phyloP scores from a whole-genome alignment of 2,797 vertebrate genomes.

The Eulemur mongoz region DNA sequence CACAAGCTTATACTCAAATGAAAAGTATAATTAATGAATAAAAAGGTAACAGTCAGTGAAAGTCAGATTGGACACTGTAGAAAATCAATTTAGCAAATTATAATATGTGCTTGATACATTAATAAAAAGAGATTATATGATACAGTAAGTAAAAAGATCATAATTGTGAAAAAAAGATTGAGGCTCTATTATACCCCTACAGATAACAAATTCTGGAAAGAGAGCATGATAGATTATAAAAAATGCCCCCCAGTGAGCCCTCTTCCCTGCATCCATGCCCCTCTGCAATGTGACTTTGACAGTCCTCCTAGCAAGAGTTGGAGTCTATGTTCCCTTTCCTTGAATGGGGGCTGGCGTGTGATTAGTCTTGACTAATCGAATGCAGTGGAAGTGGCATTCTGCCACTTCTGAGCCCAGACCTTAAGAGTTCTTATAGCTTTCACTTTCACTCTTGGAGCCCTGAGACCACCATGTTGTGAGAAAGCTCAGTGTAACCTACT shows the following conservation, averaged over 20 bases:
- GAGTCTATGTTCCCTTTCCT: not conserved
- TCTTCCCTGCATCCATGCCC: too few relatives aligned
- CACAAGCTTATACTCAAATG: not conserved
- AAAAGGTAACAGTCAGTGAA: not conserved
- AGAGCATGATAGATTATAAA: not conserved
- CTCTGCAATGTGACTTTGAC: not conserved
- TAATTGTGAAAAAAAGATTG: not conserved
- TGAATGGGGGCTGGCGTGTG: not conserved
- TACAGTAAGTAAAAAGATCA: not conserved
- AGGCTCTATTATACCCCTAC: not conserved
- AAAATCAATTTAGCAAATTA: not conserved
- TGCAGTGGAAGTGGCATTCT: not conserved
- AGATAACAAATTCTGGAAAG: not conserved
- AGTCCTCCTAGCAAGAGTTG: not conserved
- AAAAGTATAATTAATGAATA: not conserved
- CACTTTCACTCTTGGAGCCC: not conserved
- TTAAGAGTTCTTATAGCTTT: not conserved
- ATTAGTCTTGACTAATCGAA: not conserved
- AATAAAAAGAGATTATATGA: not conserved
- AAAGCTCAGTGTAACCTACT: not conserved
- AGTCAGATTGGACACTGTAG: not conserved
- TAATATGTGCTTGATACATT: not conserved
- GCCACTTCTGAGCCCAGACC: not conserved
- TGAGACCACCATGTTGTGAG: not conserved
- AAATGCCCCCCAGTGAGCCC: not conserved